Evolutionary conservation across 2,113 vertebrate species (phyloP), one percentile per base, ranked within the genome.

Genomic region (Chaenocephalus aceratus): DNA sequence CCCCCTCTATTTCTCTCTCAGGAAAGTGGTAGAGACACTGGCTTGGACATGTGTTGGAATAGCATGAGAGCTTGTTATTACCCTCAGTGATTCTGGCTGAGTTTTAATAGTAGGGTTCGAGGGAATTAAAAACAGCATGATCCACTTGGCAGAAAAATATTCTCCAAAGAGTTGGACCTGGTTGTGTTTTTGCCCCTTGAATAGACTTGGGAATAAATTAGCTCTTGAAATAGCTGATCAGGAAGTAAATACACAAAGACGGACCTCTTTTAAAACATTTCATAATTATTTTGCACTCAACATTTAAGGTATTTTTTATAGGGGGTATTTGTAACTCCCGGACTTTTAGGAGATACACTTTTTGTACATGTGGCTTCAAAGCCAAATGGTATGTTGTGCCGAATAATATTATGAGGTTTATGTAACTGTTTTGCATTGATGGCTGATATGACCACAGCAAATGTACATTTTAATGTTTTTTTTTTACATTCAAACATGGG

Each of bases 111-210:
- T 49, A 48, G 30, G 8, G 45, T 87, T 71, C 21, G 64, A 74
- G 36, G 69, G 66, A 78, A 87, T 52, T 77, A 60, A 77, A 73
- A 65, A 30, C 66, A 45, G 58, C 51, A 59, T 15, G 45, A 75
- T 26, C 60, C 15, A 53, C 53, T 62, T 77, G 68, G 68, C 48
- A 73, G 34, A 21, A 16, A 46, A 62, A 46, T 44, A 21, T 12
- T 79, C 71, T 76, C 62, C 11, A 4, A n/a, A 75, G 56, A 79
- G 21, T 69, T 60, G 41, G 59, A 73, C 62, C 41, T 84, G 36
- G 57, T 57, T 75, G 23, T 54, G 52, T 62, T 51, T 86, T 52
- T 66, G 41, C 16, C 56, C 61, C 75, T 71, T 82, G 6, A 74
- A 77, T 26, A 65, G 23, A n/a, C 9, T 16, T 57, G 44, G 57